These are phyloP conservation scores for Notodonta ziczac DNA, from an alignment of 2,888 invertebrate genomes.

Conservation along the genomic window DNA sequence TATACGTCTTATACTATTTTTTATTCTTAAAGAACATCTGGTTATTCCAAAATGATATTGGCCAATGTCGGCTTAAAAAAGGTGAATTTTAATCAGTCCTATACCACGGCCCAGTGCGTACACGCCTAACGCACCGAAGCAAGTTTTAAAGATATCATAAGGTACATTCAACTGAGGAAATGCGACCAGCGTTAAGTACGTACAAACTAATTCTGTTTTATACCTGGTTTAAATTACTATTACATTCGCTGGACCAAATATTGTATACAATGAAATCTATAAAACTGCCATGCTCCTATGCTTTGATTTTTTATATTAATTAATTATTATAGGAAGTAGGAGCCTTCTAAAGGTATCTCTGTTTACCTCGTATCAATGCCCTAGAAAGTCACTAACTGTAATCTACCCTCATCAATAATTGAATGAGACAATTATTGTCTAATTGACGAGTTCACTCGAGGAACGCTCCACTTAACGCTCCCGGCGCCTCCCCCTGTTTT, in stretches of 20 bases:
- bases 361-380: conserved; percentile 8
- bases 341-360: not conserved
- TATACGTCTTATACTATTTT: not conserved
- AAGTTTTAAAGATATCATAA: conserved; percentile 30
- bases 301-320: no score
- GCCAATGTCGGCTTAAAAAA: conserved; percentile 18
- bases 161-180: conserved; percentile 21
- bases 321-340: no score
- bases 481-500: conserved; percentile 53
- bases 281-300: no score
- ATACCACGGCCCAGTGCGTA: conserved; percentile 40
- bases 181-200: no score
- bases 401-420: conserved; percentile 24
- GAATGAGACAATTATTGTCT: conserved; percentile 16
- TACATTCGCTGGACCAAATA: no score
- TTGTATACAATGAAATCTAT: no score
- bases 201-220: no score
- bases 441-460: conserved; percentile 34
- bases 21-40: not conserved
- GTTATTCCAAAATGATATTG: not conserved
- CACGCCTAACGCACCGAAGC: conserved; percentile 38
- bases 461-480: conserved; percentile 57
- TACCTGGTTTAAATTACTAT: no score
- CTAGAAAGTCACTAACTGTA: conserved; percentile 2
- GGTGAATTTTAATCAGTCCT: conserved; percentile 33